Percentiles rank a stretch among this genome's conserved stretches.
Evolutionary conservation across 2,113 vertebrate species (phyloP).

Genomic region (Tyto alba): DNA sequence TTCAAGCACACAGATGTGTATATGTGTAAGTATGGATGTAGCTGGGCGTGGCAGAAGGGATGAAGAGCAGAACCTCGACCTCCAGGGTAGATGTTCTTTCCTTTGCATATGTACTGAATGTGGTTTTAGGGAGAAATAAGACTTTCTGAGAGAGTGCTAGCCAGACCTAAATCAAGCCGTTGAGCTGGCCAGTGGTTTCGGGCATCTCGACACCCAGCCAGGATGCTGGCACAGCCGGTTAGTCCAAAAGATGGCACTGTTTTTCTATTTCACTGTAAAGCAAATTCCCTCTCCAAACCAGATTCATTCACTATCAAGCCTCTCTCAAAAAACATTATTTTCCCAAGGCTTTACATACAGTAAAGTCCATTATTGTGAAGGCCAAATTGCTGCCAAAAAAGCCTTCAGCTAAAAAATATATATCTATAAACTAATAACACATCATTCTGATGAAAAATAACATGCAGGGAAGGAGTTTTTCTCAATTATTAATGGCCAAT

Average conservation of each 20-base stretch:
- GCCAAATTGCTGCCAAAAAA: constrained; percentile 43
- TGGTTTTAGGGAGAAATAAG: not conserved
- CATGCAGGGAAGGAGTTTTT: not conserved
- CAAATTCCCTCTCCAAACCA: not conserved
- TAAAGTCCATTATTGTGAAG: constrained; percentile 41
- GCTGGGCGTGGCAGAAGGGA: not conserved
- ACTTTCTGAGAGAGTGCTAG: not conserved
- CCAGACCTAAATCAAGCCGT: not conserved
- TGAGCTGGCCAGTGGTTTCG: not conserved
- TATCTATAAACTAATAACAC: constrained; percentile 26
- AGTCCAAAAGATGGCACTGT: constrained; percentile 65
- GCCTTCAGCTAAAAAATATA: constrained; percentile 11
- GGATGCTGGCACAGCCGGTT: not conserved
- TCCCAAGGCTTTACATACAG: constrained; percentile 39
- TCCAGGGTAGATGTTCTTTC: not conserved
- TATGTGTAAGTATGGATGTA: not conserved
- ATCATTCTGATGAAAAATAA: constrained; percentile 25
- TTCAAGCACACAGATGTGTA: rapidly evolving
- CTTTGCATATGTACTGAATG: not conserved
- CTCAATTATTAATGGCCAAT: constrained; percentile 24
- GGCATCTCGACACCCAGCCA: not conserved
- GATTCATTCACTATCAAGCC: not conserved
- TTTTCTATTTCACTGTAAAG: not conserved
- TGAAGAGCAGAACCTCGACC: not conserved
- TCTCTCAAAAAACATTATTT: not conserved